Evolutionary conservation across 2,888 invertebrate genomes (phyloP), one percentile per base, ranked within the genome.

Genomic region (Anoplius nigerrimus): DNA sequence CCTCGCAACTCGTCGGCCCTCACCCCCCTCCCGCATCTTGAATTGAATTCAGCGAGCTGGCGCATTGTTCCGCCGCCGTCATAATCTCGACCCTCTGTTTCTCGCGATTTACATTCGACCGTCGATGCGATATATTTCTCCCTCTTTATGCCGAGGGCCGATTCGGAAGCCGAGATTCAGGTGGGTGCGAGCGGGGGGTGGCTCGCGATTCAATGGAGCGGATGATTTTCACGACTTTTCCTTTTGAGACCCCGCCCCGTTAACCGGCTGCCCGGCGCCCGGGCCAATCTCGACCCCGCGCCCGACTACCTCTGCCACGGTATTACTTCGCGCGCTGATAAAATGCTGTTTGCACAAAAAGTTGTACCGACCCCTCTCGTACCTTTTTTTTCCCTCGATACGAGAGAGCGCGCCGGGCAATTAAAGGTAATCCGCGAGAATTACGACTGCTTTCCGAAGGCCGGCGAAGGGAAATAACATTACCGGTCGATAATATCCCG

Each of bases 21-120:
- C 18, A 11, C 0, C 52, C 21, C 8, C 15, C 16, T 34, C 34
- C 42, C 48, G 45, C 8, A n/a, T 15, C 21, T 43, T n/a, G 60
- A 27, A 64, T 61, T 66, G 43, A 46, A 69, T 72, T 67, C 45
- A n/a, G 20, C 20, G 11, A 6, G n/a, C n/a, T 16, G 8, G 15
- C 6, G 48, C 57, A 62, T 63, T 70, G 18, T 58, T 61, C 22
- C 53, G 20, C 34, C n/a, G 21, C 62, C 34, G 20, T 71, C 57
- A 62, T 69, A 66, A 71, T 73, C 55, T 42, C 42, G 22, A 15
- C 46, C 6, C 51, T 52, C 20, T 15, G 22, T 56, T 57, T n/a
- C n/a, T 21, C 57, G 16, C 20, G 48, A 69, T 60, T 52, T 63
- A 61, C 52, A 56, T 62, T 64, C 56, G 51, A 16, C 15, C 42